Conservation (phyloP, 2,113 vertebrate genomes). For the Solea senegalensis region DNA sequence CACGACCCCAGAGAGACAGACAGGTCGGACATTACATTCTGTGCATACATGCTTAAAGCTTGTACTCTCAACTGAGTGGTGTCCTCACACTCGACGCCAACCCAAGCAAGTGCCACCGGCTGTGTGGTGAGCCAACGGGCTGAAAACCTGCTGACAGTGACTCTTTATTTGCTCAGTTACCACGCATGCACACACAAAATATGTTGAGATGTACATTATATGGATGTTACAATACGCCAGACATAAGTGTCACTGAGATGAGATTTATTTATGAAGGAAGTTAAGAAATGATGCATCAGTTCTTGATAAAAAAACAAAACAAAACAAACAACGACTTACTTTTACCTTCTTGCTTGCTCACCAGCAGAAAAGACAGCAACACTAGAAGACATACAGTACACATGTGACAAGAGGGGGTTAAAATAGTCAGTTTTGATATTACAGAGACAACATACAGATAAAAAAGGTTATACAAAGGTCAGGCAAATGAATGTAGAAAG, state of each 20-base stretch:
- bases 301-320: neutral
- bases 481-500: no score
- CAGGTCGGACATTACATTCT: constrained; percentile 44
- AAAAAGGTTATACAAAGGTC: no score
- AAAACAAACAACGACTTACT: no score
- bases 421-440: no score
- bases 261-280: neutral
- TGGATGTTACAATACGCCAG: neutral
- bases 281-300: neutral
- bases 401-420: neutral
- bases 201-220: neutral
- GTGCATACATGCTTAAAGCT: neutral
- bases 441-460: no score
- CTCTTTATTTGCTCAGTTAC: constrained; percentile 41
- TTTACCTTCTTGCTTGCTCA: no score
- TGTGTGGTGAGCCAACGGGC: constrained; percentile 48
- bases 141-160: constrained; percentile 51
- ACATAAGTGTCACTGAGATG: neutral
- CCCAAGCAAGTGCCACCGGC: constrained; percentile 39
- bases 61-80: neutral
- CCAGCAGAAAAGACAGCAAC: constrained; percentile 6
- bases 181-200: constrained; percentile 3
- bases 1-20: constrained; percentile 48
- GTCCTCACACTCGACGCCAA: constrained; percentile 27
- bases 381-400: constrained; percentile 14